Base-by-base conservation (phyloP, 2,113 vertebrate genomes). In the Crotalus horridus region DNA sequence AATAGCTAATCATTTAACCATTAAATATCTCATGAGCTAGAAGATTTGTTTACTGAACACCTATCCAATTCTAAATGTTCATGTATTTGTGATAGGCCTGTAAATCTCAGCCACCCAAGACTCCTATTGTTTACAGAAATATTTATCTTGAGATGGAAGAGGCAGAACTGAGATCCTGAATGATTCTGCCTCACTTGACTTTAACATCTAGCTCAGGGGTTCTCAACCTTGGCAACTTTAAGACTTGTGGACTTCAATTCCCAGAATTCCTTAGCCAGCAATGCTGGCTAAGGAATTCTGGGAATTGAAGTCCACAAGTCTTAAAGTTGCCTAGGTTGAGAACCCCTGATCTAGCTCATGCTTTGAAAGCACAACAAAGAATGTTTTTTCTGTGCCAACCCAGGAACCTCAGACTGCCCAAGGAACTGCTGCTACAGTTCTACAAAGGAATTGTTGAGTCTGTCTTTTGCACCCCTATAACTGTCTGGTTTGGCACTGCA, bases 111-210 rank as follows among this genome's bases (percentile, higher is more conserved):
- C 55, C 43, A 59, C 29, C 46, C 85, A 91, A 88, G 24, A 55
- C 33, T 55, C 51, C n/a, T 56, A 21, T 56, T 56, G 33, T 55
- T 89, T 92, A 92, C 51, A 55, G 74, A 92, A 89, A 56, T 24
- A 55, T 53, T 92, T 89, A 92, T 81, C 59, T n/a, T 88, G 33
- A 53, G 59, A 88, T 89, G 59, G 59, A 92, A 89, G 59, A 46
- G 21, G 81, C 17, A 59, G 39, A 21, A 21, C 24, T 20, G 39
- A 91, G 54, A 23, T 53, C 87, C 51, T 43, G 48, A 92, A 92
- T 46, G 23, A 74, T 10, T 54, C 59, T 56, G 53, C 69, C 51
- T 88, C 86, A 74, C 33, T 88, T 89, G 29, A 21, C n/a, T 89
- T 89, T 53, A 81, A 55, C 59, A 74, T 88, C 61, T n/a, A 61